Base-by-base conservation (phyloP, 2,113 vertebrate species). In the Leucoraja erinaceus region DNA sequence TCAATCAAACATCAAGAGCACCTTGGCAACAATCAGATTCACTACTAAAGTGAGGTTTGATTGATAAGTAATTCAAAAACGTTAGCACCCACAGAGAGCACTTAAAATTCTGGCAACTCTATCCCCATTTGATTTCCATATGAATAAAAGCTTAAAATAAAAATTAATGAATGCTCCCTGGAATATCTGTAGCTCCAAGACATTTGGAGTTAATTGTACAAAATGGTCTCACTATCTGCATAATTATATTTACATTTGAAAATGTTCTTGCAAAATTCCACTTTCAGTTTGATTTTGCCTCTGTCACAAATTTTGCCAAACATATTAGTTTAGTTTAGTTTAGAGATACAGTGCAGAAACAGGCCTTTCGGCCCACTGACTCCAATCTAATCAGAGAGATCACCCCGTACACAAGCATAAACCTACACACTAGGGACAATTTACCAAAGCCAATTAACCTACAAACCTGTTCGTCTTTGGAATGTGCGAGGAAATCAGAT, bases 181-280 rank as follows among this genome's bases (percentile, higher is more conserved):
- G 25, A 86, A 61, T 86, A 86, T 86, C 54, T 86, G 5, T 12
- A 84, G 25, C 81, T 84, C 25, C 25, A 86, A n/a, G 81, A 61
- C 28, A 61, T 61, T 86, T 86, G 25, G 56, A 86, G 28, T 11
- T 86, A 59, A 86, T 86, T 86, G 81, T 11, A 0, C 4, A n/a
- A n/a, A 9, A 86, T n/a, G 56, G 56, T 59, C 81, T 59, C 25
- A 59, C 54, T n/a, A 59, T 59, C 56, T 14, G 56, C 22, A 86
- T 61, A 86, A 86, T 86, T 28, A 59, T n/a, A 86, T 86, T 86
- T 86, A n/a, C 81, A 86, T 86, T 61, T 61, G 56, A n/a, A 86
- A 59, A 61, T 31, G 79, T 54, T 31, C 28, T 31, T 83, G 81
- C 81, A 86, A 61, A 86, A 61, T 56, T 61, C 10, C 1, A n/a